Evolutionary conservation across 2,113 vertebrate genomes (phyloP), one percentile per base, ranked within the genome.

Genomic region (Morone chrysops): DNA sequence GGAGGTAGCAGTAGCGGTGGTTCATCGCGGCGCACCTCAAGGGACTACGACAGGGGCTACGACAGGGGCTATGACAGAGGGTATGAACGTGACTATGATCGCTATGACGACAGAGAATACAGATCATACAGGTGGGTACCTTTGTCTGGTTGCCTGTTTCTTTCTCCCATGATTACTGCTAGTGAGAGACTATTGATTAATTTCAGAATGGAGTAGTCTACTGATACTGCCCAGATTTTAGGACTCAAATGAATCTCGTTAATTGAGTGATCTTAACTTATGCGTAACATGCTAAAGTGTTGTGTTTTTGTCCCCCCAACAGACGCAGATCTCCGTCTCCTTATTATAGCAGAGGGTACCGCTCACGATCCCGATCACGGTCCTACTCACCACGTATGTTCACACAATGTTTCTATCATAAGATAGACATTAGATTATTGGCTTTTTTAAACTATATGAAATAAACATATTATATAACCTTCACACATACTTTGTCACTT

Each of bases 361-460:
- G 97, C 56, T 98, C 97, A 68, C 96, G 97, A 17, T 98, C 97
- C 83, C 94, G 97, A 68, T 98, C 97, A 69, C 95, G 97, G 2
- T 98, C 97, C 62, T 98, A 98, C 76, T 98, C 97, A 0, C 97
- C 97, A 93, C 97, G 97, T 98, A 97, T 94, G 97, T 96, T 65
- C 25, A n/a, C 72, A 70, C 11, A 2, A 71, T 12, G 2, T 71
- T 81, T 83, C 22, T 36, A 1, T 48, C 12, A 25, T 40, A 41
- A 11, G 2, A 8, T 4, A 57, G 1, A 0, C 2, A n/a, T 31
- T 25, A 31, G 8, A 25, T 20, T 14, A 31, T 47, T 14, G 11
- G 16, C 8, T 47, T 12, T 8, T 31, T 54, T 2, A 12, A 0
- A 17, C 2, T 38, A 20, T 41, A 18, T 40, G 17, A 63, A 20